Conservation (phyloP, 2,113 vertebrate species). For the Mormyrus iriodes region DNA sequence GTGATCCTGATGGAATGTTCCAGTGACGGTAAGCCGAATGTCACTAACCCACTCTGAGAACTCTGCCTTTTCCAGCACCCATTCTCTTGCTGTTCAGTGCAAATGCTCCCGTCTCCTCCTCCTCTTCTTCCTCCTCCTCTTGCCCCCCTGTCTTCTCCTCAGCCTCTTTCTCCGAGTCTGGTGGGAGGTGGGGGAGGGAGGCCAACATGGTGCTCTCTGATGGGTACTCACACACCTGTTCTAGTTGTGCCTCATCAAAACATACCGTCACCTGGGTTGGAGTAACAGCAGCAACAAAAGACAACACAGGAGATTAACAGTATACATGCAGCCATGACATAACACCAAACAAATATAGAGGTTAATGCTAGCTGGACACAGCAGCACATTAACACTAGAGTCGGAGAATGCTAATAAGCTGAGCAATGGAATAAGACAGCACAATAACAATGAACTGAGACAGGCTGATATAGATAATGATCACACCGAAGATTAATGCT, state of each 20-base stretch:
- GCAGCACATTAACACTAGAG: too few species aligned
- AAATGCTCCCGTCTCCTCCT: slow-evolving; percentile 29
- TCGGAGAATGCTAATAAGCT: too few species aligned
- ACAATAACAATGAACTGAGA: not conserved
- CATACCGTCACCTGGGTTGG: slow-evolving; percentile 55
- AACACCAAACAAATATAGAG: not conserved
- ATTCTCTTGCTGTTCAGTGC: slow-evolving; percentile 31
- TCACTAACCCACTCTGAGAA: slow-evolving; percentile 60
- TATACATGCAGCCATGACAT: not conserved
- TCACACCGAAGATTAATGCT: not conserved
- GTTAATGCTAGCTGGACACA: too few species aligned
- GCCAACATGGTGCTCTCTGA: slow-evolving; percentile 52
- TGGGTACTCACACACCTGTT: slow-evolving; percentile 62
- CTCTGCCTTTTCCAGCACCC: slow-evolving; percentile 28
- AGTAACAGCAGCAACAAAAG: not conserved
- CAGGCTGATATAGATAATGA: not conserved
- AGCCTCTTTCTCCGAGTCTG: slow-evolving; percentile 19
- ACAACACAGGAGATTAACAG: not conserved
- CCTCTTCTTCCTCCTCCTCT: slow-evolving; percentile 31
- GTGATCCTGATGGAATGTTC: not conserved
- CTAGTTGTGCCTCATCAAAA: slow-evolving; percentile 57
- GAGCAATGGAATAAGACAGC: not conserved
- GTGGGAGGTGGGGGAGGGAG: slow-evolving; percentile 21
- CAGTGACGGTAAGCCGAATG: slow-evolving; percentile 25
- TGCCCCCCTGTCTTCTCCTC: slow-evolving; percentile 26